These are phyloP conservation scores for Galaxea fascicularis DNA, from an alignment of 92 coral and sea anemone genomes.

Conservation along the genomic window DNA sequence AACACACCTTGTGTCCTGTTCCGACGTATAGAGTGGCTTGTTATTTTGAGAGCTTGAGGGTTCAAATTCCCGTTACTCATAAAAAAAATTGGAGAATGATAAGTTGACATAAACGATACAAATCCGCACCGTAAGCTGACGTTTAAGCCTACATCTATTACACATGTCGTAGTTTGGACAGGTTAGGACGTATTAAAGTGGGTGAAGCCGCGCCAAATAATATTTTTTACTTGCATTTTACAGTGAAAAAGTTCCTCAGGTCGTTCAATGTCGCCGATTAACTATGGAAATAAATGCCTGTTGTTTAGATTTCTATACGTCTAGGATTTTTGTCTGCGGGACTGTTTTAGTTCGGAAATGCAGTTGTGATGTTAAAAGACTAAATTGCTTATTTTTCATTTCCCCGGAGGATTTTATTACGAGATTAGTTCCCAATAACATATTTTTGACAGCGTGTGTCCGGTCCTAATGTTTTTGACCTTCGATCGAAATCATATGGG, in stretches of 20 bases:
- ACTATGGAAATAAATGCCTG: neutral
- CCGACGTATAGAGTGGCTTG: conserved; percentile 3
- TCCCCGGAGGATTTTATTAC: neutral
- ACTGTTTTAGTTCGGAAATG: neutral
- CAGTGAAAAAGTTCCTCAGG: neutral
- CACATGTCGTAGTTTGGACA: neutral
- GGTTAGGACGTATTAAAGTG: too few species aligned
- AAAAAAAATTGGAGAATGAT: neutral
- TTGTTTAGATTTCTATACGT: neutral
- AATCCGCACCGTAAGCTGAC: neutral
- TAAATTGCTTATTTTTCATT: conserved; percentile 3
- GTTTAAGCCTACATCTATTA: neutral
- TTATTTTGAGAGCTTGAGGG: conserved; percentile 1
- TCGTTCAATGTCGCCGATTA: neutral
- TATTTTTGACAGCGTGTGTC: neutral
- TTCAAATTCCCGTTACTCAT: neutral
- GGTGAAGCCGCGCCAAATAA: too few species aligned
- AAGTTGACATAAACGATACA: neutral
- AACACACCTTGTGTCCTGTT: neutral
- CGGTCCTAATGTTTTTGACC: neutral
- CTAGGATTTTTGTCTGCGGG: neutral
- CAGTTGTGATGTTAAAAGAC: neutral
- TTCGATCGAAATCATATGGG: neutral
- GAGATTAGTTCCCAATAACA: neutral
- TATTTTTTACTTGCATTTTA: neutral